Percentiles rank a stretch among this genome's conserved stretches.
Conservation (phyloP, 2,797 vertebrate species). For the Anabas testudineus region DNA sequence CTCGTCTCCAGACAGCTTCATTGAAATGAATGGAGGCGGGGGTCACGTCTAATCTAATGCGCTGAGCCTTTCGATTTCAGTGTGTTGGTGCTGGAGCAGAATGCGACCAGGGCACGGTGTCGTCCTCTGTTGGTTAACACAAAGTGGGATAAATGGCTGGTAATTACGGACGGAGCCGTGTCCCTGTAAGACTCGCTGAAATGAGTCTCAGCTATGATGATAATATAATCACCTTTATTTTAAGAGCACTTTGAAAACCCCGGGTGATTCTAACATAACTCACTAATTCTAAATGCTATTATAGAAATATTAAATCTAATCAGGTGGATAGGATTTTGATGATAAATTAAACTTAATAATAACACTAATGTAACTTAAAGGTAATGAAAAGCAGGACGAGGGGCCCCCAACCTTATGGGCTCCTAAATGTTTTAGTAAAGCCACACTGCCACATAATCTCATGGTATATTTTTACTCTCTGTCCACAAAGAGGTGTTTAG, state of each 20-base stretch:
- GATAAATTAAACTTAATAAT: too few relatives aligned
- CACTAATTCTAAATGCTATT: too few relatives aligned
- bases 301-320: neutral
- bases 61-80: neutral
- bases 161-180: slow-evolving; percentile 27
- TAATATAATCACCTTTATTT: neutral
- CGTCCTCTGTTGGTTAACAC: slow-evolving; percentile 42
- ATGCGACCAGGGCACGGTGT: slow-evolving; percentile 16
- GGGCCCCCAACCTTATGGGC: too few relatives aligned
- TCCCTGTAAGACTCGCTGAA: neutral
- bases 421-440: too few relatives aligned
- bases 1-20: slow-evolving; percentile 46
- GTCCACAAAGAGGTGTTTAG: too few relatives aligned
- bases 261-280: neutral
- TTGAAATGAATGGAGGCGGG: slow-evolving; percentile 46
- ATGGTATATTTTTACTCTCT: too few relatives aligned
- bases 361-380: too few relatives aligned
- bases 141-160: slow-evolving; percentile 58
- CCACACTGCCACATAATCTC: too few relatives aligned
- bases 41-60: slow-evolving; percentile 54
- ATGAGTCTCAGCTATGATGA: neutral
- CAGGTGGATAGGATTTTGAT: neutral
- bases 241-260: neutral
- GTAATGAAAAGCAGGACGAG: too few relatives aligned
- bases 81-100: slow-evolving; percentile 22